Percentiles rank a stretch among this genome's conserved stretches.
Evolutionary conservation across 1,140 invertebrate species (phyloP).

Genomic region (Ostrea denselamellosa): DNA sequence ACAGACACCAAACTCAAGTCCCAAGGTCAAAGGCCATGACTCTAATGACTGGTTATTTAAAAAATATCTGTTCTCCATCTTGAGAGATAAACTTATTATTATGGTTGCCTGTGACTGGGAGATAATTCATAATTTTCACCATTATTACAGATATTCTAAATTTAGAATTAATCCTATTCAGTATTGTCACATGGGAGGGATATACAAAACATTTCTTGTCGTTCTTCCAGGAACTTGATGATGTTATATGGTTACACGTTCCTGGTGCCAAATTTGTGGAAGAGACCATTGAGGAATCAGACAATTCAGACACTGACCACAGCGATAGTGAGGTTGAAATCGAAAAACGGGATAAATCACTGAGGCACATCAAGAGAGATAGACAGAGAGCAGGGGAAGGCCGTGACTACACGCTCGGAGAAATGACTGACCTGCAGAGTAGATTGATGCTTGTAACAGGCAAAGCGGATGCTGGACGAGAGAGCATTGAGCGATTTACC

Average conservation of each 20-base stretch:
- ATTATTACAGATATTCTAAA: too few relatives aligned
- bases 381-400: neutral
- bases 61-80: too few relatives aligned
- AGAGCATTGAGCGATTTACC: conserved; percentile 59
- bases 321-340: neutral
- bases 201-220: too few relatives aligned
- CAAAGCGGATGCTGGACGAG: conserved; percentile 56
- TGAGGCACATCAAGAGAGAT: neutral
- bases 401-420: conserved; percentile 40
- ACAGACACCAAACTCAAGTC: too few relatives aligned
- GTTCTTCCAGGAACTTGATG: neutral
- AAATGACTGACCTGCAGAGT: conserved; percentile 64
- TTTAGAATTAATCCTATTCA: too few relatives aligned
- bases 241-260: neutral
- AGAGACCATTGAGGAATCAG: neutral
- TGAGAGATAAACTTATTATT: too few relatives aligned
- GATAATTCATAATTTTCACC: too few relatives aligned
- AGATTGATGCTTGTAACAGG: conserved; percentile 66
- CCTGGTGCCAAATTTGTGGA: neutral
- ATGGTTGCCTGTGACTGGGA: too few relatives aligned
- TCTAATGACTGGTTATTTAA: too few relatives aligned
- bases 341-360: neutral
- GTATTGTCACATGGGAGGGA: too few relatives aligned
- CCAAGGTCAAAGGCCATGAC: too few relatives aligned
- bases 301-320: neutral